Percentiles rank a stretch among this genome's conserved stretches.
Conservation (phyloP, 2,797 vertebrate species). For the Sphenodon punctatus region DNA sequence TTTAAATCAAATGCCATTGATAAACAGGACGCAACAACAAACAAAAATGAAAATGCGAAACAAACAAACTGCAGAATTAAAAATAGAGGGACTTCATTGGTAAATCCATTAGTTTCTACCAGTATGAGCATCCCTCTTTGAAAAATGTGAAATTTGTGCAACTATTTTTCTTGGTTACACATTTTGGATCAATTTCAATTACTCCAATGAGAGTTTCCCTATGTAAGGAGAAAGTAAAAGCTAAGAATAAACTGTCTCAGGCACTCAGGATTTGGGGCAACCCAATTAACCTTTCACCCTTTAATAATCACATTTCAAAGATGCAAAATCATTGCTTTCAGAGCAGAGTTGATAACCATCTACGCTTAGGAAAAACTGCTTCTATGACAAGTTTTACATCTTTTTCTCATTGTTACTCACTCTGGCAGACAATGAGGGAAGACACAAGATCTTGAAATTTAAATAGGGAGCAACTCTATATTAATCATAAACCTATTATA, state of each 20-base stretch:
- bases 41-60: background rate
- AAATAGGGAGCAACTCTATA: too few relatives aligned
- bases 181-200: accelerated
- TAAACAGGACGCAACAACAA: background rate
- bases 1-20: background rate
- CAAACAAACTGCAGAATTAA: background rate
- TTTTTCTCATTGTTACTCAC: too few relatives aligned
- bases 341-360: background rate
- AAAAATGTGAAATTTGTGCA: background rate
- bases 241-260: background rate
- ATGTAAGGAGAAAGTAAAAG: background rate
- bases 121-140: too few relatives aligned
- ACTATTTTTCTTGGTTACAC: background rate
- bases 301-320: background rate
- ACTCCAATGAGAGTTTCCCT: background rate
- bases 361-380: background rate
- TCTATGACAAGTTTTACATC: accelerated
- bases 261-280: too few relatives aligned
- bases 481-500: too few relatives aligned
- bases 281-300: background rate
- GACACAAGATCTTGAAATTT: too few relatives aligned
- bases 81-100: background rate
- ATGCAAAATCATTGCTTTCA: accelerated
- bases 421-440: too few relatives aligned
- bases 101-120: too few relatives aligned